phyloP scores from a whole-genome alignment of 2,888 invertebrate species.

The Protonemura montana region DNA sequence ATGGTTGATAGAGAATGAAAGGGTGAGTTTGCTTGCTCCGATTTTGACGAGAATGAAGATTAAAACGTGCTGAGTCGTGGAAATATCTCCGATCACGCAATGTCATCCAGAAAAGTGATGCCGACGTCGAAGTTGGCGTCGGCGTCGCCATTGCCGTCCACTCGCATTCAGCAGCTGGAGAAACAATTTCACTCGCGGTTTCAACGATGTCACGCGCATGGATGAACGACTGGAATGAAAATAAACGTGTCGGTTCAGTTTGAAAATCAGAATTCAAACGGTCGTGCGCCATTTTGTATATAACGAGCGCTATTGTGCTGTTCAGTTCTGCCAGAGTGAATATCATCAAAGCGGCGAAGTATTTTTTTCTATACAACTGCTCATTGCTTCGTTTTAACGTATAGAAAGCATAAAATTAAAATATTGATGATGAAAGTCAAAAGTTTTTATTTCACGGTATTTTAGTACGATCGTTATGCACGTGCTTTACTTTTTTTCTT shows the following conservation, averaged over 20 bases:
- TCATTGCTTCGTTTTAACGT: too few species aligned
- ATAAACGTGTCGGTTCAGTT: neutral
- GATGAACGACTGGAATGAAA: neutral
- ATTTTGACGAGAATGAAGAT: neutral
- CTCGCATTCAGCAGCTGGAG: neutral
- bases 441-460: neutral
- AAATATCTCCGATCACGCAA: neutral
- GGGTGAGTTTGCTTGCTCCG: neutral
- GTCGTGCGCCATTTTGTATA: neutral
- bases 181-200: neutral
- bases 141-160: neutral
- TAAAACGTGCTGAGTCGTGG: slow-evolving; percentile 5
- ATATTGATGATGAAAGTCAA: neutral
- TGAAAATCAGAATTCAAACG: neutral
- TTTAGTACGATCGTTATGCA: neutral
- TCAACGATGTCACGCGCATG: neutral
- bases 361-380: too few species aligned
- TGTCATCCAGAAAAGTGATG: neutral
- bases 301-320: neutral
- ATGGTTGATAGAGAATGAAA: neutral
- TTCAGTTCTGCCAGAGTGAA: neutral
- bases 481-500: neutral
- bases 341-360: too few species aligned
- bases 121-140: neutral
- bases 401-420: too few species aligned